Evolutionary conservation across 2,888 invertebrate species (phyloP).

Genomic region (Frankliniella fusca): DNA sequence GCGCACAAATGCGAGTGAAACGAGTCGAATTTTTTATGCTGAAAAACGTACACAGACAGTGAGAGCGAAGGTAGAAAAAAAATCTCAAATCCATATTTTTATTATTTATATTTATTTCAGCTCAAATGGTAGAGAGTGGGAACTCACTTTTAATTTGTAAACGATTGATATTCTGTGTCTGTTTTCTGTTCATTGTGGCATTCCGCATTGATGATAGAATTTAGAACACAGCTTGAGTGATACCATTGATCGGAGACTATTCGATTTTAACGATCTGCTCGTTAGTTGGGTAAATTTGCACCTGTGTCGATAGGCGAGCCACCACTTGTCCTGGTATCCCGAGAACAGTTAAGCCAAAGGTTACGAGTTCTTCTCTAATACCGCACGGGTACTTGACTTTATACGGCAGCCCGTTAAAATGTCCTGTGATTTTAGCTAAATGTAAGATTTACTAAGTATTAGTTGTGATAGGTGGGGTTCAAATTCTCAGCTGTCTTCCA

Average conservation of each 20-base stretch:
- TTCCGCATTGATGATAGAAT: too few relatives aligned
- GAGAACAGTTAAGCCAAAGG: background rate
- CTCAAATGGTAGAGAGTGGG: too few relatives aligned
- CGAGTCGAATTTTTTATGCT: too few relatives aligned
- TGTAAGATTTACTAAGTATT: background rate
- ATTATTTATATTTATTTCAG: too few relatives aligned
- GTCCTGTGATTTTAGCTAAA: background rate
- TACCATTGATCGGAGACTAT: background rate
- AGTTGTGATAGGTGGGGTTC: background rate
- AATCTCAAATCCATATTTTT: too few relatives aligned
- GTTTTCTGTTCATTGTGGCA: too few relatives aligned
- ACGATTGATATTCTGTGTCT: too few relatives aligned
- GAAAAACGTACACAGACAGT: too few relatives aligned
- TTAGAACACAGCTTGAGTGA: too few relatives aligned
- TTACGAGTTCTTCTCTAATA: background rate
- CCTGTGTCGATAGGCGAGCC: background rate
- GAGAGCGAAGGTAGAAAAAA: too few relatives aligned
- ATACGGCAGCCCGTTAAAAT: background rate
- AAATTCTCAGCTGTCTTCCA: constrained; percentile 15
- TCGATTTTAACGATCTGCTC: background rate
- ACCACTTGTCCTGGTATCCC: background rate
- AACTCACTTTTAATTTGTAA: too few relatives aligned
- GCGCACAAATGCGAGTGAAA: too few relatives aligned
- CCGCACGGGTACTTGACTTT: background rate
- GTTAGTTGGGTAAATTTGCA: background rate